Conservation (phyloP, 2,113 vertebrate species). For the Lipophrys pholis region DNA sequence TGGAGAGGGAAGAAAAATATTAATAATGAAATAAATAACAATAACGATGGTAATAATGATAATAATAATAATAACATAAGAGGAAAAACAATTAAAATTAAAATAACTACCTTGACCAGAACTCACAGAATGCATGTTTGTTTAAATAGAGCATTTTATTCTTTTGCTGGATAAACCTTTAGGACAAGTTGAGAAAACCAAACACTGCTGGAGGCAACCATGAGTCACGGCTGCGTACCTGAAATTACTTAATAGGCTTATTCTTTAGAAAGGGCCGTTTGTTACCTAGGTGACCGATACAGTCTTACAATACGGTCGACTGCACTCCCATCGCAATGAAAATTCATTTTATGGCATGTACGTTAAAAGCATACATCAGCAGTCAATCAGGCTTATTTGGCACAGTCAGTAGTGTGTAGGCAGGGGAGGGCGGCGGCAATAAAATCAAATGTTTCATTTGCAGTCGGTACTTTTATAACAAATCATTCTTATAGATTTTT, state of each 20-base stretch:
- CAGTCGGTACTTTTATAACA: slow-evolving; percentile 58
- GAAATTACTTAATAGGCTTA: slow-evolving; percentile 18
- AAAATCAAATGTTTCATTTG: slow-evolving; percentile 34
- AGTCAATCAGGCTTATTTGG: slow-evolving; percentile 63
- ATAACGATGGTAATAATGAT: too few relatives aligned
- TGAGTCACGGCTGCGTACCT: slow-evolving; percentile 30
- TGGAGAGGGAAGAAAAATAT: too few relatives aligned
- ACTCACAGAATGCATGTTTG: too few relatives aligned
- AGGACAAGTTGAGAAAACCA: slow-evolving; percentile 22
- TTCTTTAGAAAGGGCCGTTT: slow-evolving; percentile 22
- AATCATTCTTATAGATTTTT: slow-evolving; percentile 26
- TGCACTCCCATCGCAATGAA: slow-evolving; percentile 24
- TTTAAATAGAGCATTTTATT: slow-evolving; percentile 57
- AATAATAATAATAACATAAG: too few relatives aligned
- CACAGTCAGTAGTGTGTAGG: slow-evolving; percentile 43
- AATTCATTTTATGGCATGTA: slow-evolving; percentile 54
- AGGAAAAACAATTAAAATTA: too few relatives aligned
- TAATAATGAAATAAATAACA: too few relatives aligned
- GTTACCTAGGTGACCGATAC: slow-evolving; percentile 28
- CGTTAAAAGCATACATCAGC: slow-evolving; percentile 48
- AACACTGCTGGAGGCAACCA: slow-evolving; percentile 18
- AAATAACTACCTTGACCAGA: too few relatives aligned
- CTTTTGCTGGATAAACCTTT: slow-evolving; percentile 27
- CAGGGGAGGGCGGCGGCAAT: not conserved
- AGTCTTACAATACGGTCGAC: slow-evolving; percentile 11